These are phyloP conservation scores for Lepidocyrtoides sp. DNA, from an alignment of 2,888 invertebrate genomes.

Conservation along the genomic window DNA sequence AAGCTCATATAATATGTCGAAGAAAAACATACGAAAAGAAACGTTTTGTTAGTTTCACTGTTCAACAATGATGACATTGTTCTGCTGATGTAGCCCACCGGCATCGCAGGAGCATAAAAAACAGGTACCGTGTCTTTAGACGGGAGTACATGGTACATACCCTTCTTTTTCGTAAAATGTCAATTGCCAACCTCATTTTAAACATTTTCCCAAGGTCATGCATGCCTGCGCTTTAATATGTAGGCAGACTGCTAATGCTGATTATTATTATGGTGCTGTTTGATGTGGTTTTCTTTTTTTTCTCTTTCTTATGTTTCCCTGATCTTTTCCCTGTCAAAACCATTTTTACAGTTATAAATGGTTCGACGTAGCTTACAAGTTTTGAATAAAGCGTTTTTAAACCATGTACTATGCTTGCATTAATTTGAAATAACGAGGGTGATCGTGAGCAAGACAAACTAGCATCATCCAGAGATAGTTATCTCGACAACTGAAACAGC, in stretches of 20 bases:
- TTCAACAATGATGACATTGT: conserved; percentile 20
- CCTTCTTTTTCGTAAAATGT: conserved; percentile 40
- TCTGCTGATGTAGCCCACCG: conserved; percentile 3
- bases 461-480: conserved; percentile 69
- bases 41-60: background rate
- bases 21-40: background rate
- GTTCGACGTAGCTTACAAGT: background rate
- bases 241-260: background rate
- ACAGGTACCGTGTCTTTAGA: background rate
- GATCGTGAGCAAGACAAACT: conserved; percentile 58
- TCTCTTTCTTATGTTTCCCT: conserved; percentile 20
- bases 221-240: conserved; percentile 66
- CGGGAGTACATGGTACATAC: background rate
- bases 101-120: conserved; percentile 3
- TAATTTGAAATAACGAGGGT: conserved; percentile 28
- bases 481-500: conserved; percentile 60
- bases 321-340: conserved; percentile 45
- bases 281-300: conserved; percentile 45
- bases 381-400: background rate
- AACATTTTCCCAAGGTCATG: conserved; percentile 75
- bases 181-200: conserved; percentile 71
- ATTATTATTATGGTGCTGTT: background rate
- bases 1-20: background rate
- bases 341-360: conserved; percentile 65
- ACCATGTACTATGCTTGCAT: background rate